Evolutionary conservation across 1,140 invertebrate species (phyloP), one percentile per base, ranked within the genome.

Genomic region (Eriosoma lanigerum): DNA sequence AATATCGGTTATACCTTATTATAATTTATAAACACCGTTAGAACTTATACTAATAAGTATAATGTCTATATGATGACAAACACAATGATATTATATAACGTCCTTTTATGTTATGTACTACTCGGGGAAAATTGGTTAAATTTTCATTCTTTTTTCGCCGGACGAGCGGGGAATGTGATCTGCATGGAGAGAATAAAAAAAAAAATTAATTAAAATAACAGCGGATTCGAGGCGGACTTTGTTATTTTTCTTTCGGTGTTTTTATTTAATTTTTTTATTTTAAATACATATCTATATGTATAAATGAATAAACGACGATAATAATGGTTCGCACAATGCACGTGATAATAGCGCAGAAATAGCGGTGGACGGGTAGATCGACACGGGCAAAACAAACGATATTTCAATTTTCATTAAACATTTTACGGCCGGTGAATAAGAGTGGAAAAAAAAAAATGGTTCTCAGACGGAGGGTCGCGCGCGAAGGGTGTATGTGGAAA

Each of bases 371-470:
- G 50, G n/a, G 46, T 3, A 24, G n/a, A 54, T 9, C 50, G 70
- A 52, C 70, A 73, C 70, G 26, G 19, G n/a, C n/a, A 5, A 75
- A 75, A 75, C 72, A 58, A 58, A 75, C 32, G 72, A 56, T 75
- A 75, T 75, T 75, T 75, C 72, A 75, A 75, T 75, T 75, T 75
- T 26, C 72, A 75, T 75, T 75, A 56, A 75, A 38, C 72, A 75
- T 75, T 56, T 75, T 75, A 38, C 50, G 24, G 52, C 19, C 32
- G 8, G 38, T 56, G 72, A 56, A 54, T 54, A 38, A n/a, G 52
- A 75, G 56, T 13, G 48, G 62, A 13, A 5, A 56, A 38, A 38
- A 56, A 38, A 38, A 75, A 75, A 75, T 75, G 50, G 52, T 24
- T 75, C 52, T 54, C 13, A 32, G 72, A 44, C n/a, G 12, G 32